A percentile compares a stretch with the other conserved stretches of the same genome.
Evolutionary conservation across 2,888 invertebrate species (phyloP).

Genomic region (Leptogaster cylindrica): DNA sequence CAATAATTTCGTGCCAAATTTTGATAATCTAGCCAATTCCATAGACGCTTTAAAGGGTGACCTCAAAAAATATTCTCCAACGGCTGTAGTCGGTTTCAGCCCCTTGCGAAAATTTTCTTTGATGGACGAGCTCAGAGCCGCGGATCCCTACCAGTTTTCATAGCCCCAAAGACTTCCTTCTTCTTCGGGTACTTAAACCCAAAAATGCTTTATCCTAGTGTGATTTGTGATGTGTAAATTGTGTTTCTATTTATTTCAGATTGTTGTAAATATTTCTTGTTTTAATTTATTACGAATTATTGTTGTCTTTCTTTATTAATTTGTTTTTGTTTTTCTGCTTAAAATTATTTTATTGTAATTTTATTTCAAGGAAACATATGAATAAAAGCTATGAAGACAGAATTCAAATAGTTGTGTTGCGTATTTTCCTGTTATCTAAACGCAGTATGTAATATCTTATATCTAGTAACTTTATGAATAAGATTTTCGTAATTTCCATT

Average conservation of each 20-base stretch:
- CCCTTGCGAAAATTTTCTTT: slow-evolving; percentile 50
- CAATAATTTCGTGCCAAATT: slow-evolving; percentile 58
- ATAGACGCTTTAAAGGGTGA: slow-evolving; percentile 54
- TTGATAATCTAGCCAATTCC: slow-evolving; percentile 54
- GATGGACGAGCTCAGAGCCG: slow-evolving; percentile 56
- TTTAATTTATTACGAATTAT: slow-evolving; percentile 2
- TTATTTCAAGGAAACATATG: slow-evolving; percentile 14
- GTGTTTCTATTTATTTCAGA: slow-evolving; percentile 12
- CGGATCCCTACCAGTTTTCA: slow-evolving; percentile 7
- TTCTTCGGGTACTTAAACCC: too few relatives aligned
- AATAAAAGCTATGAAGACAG: too few relatives aligned
- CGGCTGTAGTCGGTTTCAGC: neutral
- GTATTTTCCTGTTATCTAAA: too few relatives aligned
- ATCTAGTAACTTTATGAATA: too few relatives aligned
- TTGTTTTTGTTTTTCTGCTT: slow-evolving; percentile 34
- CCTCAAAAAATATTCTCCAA: slow-evolving; percentile 50
- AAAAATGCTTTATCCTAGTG: neutral
- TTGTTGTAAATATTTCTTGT: slow-evolving; percentile 4
- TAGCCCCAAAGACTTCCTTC: slow-evolving; percentile 29
- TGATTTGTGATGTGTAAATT: slow-evolving; percentile 9
- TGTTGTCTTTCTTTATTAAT: slow-evolving; percentile 17
- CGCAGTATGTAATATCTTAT: too few relatives aligned
- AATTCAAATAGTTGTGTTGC: too few relatives aligned
- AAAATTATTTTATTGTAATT: slow-evolving; percentile 38
- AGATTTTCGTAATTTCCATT: too few relatives aligned